Conservation (phyloP, 2,888 invertebrate species). For the Drosophila fulvimacula region DNA sequence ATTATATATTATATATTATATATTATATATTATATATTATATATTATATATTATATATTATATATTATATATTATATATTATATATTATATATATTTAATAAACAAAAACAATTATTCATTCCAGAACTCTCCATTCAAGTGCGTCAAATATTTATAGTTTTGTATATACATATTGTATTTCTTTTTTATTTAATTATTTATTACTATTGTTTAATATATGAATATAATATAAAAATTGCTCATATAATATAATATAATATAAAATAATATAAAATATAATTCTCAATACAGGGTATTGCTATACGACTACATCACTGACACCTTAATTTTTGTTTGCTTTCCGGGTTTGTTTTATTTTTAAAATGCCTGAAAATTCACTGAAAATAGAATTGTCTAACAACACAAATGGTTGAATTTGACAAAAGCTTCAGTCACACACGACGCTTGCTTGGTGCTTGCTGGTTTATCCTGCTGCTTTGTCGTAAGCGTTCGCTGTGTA, state of each 20-base stretch:
- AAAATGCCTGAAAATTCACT: conserved; percentile 10
- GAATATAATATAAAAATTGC: background rate
- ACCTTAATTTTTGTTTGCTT: background rate
- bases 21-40: too few relatives aligned
- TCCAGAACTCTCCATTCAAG: too few relatives aligned
- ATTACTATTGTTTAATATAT: background rate
- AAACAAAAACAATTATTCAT: too few relatives aligned
- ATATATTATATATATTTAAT: too few relatives aligned
- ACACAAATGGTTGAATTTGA: conserved; percentile 32
- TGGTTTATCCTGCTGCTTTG: conserved; percentile 8
- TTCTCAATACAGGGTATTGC: background rate
- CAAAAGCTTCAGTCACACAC: conserved; percentile 42
- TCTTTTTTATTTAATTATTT: background rate
- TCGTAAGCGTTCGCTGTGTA: conserved; percentile 24
- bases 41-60: too few relatives aligned
- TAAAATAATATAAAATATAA: too few relatives aligned
- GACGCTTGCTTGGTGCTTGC: conserved; percentile 4
- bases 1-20: too few relatives aligned
- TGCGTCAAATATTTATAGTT: background rate
- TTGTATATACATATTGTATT: background rate
- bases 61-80: too few relatives aligned
- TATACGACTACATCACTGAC: background rate
- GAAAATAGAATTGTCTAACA: conserved; percentile 20
- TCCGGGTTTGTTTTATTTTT: conserved; percentile 16
- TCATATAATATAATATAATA: too few relatives aligned